A percentile compares a stretch with the other conserved stretches of the same genome.
These are phyloP conservation scores for Helarctos malayanus DNA, from an alignment of 2,797 vertebrate species.

Conservation along the genomic window DNA sequence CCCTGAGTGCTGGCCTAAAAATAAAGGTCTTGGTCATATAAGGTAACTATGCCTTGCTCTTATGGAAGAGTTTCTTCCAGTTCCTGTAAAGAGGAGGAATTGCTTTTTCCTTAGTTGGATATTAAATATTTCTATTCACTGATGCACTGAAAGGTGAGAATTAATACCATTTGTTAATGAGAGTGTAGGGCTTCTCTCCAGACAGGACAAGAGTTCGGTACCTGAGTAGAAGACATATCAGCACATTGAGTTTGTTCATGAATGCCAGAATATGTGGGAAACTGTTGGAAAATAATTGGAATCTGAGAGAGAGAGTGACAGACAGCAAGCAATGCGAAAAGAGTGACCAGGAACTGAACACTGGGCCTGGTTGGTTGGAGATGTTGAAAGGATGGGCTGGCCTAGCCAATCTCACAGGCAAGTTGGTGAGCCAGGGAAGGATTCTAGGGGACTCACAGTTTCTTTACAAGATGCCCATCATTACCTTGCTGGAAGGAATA, in stretches of 20 bases:
- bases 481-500: neutral
- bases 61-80: neutral
- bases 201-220: neutral
- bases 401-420: neutral
- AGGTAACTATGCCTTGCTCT: neutral
- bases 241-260: neutral
- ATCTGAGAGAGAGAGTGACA: neutral
- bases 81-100: neutral
- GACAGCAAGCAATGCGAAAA: neutral
- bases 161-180: neutral
- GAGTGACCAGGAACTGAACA: neutral
- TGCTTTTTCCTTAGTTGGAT: neutral
- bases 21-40: neutral
- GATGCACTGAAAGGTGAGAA: neutral
- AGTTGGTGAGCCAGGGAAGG: neutral
- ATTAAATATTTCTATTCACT: neutral
- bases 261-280: slow-evolving; percentile 2
- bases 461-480: neutral
- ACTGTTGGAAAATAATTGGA: slow-evolving; percentile 19
- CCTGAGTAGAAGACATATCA: neutral
- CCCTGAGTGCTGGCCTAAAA: neutral
- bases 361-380: neutral
- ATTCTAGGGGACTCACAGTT: neutral
- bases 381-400: neutral
- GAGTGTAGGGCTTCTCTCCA: neutral